These are phyloP conservation scores for Aricia agestis DNA, from an alignment of 1,140 invertebrate species.

Conservation along the genomic window DNA sequence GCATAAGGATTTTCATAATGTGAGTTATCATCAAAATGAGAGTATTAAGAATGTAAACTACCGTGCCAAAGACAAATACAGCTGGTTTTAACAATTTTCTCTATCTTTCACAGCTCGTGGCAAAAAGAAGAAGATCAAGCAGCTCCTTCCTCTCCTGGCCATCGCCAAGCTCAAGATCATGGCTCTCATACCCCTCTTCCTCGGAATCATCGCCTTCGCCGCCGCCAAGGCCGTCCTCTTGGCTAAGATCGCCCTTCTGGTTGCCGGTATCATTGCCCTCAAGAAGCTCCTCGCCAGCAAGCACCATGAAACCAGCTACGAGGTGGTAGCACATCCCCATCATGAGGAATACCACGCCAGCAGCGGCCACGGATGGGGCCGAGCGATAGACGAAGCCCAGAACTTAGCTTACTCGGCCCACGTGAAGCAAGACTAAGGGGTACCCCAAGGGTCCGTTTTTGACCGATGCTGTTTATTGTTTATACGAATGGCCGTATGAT, in stretches of 20 bases:
- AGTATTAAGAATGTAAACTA: no score
- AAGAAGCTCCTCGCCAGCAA: constrained; percentile 87
- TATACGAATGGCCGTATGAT: constrained; percentile 35
- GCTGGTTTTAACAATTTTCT: not conserved
- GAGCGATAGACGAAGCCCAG: constrained; percentile 77
- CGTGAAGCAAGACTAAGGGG: constrained; percentile 58
- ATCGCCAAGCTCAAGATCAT: constrained; percentile 88
- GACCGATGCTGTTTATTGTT: constrained; percentile 32
- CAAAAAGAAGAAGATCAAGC: constrained; percentile 85
- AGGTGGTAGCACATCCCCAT: constrained; percentile 83
- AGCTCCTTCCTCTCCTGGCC: constrained; percentile 83
- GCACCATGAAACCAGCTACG: constrained; percentile 82
- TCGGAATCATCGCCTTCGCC: constrained; percentile 86
- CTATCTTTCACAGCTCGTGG: constrained; percentile 78
- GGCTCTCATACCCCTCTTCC: constrained; percentile 83
- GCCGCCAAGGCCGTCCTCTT: constrained; percentile 89
- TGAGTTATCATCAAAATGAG: no score
- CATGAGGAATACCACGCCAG: constrained; percentile 77
- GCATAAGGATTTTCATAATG: no score
- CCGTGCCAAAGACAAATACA: no score
- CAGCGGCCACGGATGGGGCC: constrained; percentile 77
- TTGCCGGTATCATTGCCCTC: constrained; percentile 84
- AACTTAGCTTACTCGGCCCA: constrained; percentile 81
- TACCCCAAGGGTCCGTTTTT: constrained; percentile 39
- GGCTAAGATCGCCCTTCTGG: constrained; percentile 86